These are phyloP conservation scores for Thysanoteuthis rhombus DNA, from an alignment of 2,888 invertebrate species.

Conservation along the genomic window DNA sequence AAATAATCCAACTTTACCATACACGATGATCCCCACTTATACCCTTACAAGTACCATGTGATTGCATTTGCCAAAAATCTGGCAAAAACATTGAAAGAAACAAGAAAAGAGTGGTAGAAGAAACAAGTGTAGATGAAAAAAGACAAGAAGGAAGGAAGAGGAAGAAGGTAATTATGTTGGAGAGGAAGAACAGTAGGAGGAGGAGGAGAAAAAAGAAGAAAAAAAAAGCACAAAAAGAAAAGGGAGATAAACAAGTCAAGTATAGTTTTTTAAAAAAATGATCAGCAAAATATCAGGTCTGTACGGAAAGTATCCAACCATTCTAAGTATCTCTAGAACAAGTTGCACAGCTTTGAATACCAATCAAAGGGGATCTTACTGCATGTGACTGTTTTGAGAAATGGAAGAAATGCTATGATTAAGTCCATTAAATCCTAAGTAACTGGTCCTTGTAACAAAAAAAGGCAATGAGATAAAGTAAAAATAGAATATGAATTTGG, in stretches of 20 bases:
- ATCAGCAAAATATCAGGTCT: too few relatives aligned
- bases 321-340: too few relatives aligned
- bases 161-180: neutral
- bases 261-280: neutral
- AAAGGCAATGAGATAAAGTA: too few relatives aligned
- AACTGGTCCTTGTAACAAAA: too few relatives aligned
- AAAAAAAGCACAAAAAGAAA: neutral
- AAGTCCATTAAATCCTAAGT: too few relatives aligned
- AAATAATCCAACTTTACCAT: too few relatives aligned
- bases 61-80: too few relatives aligned
- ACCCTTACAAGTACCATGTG: too few relatives aligned
- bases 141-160: neutral
- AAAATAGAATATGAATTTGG: too few relatives aligned
- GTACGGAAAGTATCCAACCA: too few relatives aligned
- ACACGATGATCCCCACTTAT: too few relatives aligned
- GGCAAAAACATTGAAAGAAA: neutral
- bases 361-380: neutral
- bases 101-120: neutral
- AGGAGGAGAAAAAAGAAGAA: neutral
- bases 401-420: neutral
- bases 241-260: neutral
- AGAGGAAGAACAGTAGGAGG: neutral
- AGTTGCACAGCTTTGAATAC: neutral
- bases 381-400: neutral
- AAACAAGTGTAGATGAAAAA: neutral